Base-by-base conservation (phyloP, 1,140 invertebrate species). In the Acromyrmex charruanus region DNA sequence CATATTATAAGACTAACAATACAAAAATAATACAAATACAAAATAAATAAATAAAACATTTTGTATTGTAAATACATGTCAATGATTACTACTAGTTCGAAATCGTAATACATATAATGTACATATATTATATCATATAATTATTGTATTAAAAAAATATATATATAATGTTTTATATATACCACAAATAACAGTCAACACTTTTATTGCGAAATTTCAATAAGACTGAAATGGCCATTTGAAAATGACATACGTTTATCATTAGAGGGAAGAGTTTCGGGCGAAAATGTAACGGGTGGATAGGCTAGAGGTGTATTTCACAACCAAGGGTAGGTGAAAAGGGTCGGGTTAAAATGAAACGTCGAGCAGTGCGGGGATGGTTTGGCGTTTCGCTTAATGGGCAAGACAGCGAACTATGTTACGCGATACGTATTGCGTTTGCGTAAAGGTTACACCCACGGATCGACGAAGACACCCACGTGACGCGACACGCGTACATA, bases 341-440 rank as follows among this genome's bases (percentile, higher is more conserved):
- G 25, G 39, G 35, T 59, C 55, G 53, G 69, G 55, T 82, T 72
- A 74, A 82, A 82, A 82, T 59, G 68, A 69, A 80, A 31, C 31
- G 31, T 53, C 31, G 39, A 49, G 25, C 6, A 12, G 39, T 2
- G 39, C 6, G n/a, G 80, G 55, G 69, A 12, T 61, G 80, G 53
- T 61, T 82, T 80, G 58, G 28, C 31, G 49, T 80, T 81, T 61
- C 80, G 80, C 25, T 63, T 74, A 84, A 84, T 84, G 69, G 69
- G 55, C 69, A 75, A 84, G 69, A 75, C 55, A 35, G 35, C 25
- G 44, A 31, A 59, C 71, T 72, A 74, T 44, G 69, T 31, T 75
- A 61, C 80, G 53, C 68, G 68, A 82, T 82, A 82, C 68, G 79
- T 25, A 25, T 49, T 53, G 80, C 55, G 55, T 59, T 75, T 61